These are phyloP conservation scores for Lasius fuliginosus DNA, from an alignment of 2,888 invertebrate species.

Conservation along the genomic window DNA sequence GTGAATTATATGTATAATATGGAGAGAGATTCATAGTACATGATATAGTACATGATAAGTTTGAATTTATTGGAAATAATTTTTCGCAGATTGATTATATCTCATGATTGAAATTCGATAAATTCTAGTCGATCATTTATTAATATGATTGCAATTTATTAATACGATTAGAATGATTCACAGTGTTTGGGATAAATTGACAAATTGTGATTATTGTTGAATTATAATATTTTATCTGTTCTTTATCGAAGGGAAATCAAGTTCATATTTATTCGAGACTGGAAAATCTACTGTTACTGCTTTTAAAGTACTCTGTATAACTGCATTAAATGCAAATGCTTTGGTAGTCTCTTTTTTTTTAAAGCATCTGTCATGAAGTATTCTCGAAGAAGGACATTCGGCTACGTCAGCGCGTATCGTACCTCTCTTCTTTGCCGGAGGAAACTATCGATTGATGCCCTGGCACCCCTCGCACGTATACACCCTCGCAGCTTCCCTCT, in stretches of 20 bases:
- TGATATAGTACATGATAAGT: neutral
- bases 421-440: slow-evolving; percentile 73
- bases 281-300: neutral
- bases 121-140: neutral
- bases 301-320: slow-evolving; percentile 39
- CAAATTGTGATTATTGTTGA: neutral
- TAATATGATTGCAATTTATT: neutral
- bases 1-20: slow-evolving; percentile 8
- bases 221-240: neutral
- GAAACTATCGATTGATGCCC: slow-evolving; percentile 82
- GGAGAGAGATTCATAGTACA: neutral
- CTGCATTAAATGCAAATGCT: slow-evolving; percentile 61
- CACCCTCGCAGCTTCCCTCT: slow-evolving; percentile 62
- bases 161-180: neutral
- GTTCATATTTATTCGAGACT: neutral
- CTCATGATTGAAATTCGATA: slow-evolving; percentile 1
- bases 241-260: neutral
- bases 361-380: slow-evolving; percentile 64
- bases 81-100: neutral
- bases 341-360: slow-evolving; percentile 54
- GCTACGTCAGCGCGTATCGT: slow-evolving; percentile 74
- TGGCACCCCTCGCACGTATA: slow-evolving; percentile 72
- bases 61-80: slow-evolving; percentile 32
- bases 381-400: slow-evolving; percentile 68
- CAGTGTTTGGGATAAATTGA: neutral